A percentile compares a stretch with the other conserved stretches of the same genome.
These are phyloP conservation scores for Myxocyprinus asiaticus DNA, from an alignment of 2,113 vertebrate species.

Conservation along the genomic window DNA sequence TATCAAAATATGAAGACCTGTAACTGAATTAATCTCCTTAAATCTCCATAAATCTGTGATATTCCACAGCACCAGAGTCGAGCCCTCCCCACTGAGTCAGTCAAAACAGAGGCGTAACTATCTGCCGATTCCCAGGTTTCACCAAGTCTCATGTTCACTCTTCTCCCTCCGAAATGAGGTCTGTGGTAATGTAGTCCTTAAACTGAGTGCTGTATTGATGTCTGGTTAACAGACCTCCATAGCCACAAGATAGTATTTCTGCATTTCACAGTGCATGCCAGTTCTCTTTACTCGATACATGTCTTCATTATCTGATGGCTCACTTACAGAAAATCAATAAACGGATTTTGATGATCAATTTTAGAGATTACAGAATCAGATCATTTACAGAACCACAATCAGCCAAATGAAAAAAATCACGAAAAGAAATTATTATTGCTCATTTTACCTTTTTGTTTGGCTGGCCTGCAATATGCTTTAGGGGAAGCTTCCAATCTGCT, in stretches of 20 bases:
- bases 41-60: neutral
- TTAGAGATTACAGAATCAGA: neutral
- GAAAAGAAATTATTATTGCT: neutral
- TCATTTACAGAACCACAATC: neutral
- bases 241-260: conserved; percentile 40
- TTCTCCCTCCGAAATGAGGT: conserved; percentile 31
- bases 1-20: neutral
- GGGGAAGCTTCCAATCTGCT: neutral
- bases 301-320: conserved; percentile 7
- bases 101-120: conserved; percentile 36
- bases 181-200: conserved; percentile 40
- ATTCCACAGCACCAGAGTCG: neutral
- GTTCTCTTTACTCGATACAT: conserved; percentile 10
- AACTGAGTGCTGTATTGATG: conserved; percentile 49
- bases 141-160: conserved; percentile 44
- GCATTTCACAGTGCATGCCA: conserved; percentile 19
- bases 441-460: neutral
- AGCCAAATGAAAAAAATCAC: neutral
- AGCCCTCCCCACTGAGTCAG: neutral
- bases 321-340: conserved; percentile 1
- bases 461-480: conserved; percentile 1
- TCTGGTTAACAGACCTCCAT: conserved; percentile 45
- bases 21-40: neutral
- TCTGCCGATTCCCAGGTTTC: conserved; percentile 42
- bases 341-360: neutral